Percentiles rank a stretch among this genome's conserved stretches.
phyloP scores from a whole-genome alignment of 2,888 invertebrate species.

The Apodemia hepburni region DNA sequence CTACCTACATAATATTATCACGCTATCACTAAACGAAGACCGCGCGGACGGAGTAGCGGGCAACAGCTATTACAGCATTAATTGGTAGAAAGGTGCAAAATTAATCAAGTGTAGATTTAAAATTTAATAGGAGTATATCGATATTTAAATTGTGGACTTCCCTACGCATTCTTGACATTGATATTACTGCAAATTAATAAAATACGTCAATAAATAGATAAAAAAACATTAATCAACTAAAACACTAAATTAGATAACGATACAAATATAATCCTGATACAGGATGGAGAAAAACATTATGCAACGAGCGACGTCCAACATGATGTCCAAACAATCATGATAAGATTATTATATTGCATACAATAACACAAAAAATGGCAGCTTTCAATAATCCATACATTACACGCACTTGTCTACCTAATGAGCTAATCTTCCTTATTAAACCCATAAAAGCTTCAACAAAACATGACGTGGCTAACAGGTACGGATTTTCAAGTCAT shows the following conservation, averaged over 20 bases:
- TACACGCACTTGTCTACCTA: constrained; percentile 31
- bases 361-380: constrained; percentile 22
- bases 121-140: too few species aligned
- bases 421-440: constrained; percentile 37
- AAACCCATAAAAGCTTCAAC: constrained; percentile 35
- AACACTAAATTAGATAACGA: constrained; percentile 6
- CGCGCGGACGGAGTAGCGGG: too few species aligned
- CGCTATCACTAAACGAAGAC: too few species aligned
- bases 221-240: not conserved
- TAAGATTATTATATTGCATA: constrained; percentile 21
- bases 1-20: too few species aligned
- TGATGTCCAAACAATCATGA: constrained; percentile 14
- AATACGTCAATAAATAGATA: not conserved
- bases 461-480: constrained; percentile 20
- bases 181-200: not conserved
- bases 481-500: constrained; percentile 8
- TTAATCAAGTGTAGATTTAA: too few species aligned
- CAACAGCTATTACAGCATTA: too few species aligned
- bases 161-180: too few species aligned
- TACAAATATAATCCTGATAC: not conserved
- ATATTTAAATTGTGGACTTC: too few species aligned
- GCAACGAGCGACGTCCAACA: not conserved
- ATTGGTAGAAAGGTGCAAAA: too few species aligned
- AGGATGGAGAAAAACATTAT: constrained; percentile 1
- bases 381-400: constrained; percentile 32